phyloP scores from a whole-genome alignment of 2,888 invertebrate species.

The Hemistola chrysoprasaria region DNA sequence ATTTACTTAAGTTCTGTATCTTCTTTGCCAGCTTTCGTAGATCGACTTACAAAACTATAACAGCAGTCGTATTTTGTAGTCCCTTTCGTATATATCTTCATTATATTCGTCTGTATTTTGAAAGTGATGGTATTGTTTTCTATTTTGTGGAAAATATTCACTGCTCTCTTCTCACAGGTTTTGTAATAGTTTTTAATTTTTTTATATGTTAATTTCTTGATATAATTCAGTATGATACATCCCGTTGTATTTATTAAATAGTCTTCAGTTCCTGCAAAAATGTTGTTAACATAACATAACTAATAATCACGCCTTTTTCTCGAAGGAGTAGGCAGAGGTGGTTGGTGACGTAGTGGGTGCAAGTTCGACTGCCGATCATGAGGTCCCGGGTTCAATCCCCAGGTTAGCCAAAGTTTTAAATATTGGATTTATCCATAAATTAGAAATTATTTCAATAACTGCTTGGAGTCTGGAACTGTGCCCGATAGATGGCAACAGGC shows the following conservation, averaged over 20 bases:
- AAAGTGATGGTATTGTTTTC: slow-evolving; percentile 37
- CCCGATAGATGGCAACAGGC: too few species aligned
- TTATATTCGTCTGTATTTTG: slow-evolving; percentile 34
- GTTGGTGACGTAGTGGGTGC: too few species aligned
- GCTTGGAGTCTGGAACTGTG: too few species aligned
- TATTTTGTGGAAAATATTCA: slow-evolving; percentile 38
- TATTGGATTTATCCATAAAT: too few species aligned
- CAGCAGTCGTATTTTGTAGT: slow-evolving; percentile 46
- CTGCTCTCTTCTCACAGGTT: slow-evolving; percentile 43
- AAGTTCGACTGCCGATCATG: too few species aligned
- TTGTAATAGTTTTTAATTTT: slow-evolving; percentile 24
- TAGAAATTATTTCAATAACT: too few species aligned
- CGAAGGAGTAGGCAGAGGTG: too few species aligned
- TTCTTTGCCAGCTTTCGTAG: slow-evolving; percentile 31
- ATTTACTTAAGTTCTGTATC: slow-evolving; percentile 44
- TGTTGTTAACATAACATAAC: too few species aligned
- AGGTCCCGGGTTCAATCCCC: too few species aligned
- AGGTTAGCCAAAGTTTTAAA: too few species aligned
- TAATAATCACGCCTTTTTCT: too few species aligned
- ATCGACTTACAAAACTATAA: slow-evolving; percentile 42
- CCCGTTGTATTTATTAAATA: slow-evolving; percentile 53
- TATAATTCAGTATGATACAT: slow-evolving; percentile 55
- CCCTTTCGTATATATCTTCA: slow-evolving; percentile 35
- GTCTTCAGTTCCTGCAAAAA: slow-evolving; percentile 27
- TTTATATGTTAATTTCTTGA: slow-evolving; percentile 37